Percentiles rank a stretch among this genome's conserved stretches.
These are phyloP conservation scores for Podiceps cristatus DNA, from an alignment of 2,113 vertebrate species.

Conservation along the genomic window DNA sequence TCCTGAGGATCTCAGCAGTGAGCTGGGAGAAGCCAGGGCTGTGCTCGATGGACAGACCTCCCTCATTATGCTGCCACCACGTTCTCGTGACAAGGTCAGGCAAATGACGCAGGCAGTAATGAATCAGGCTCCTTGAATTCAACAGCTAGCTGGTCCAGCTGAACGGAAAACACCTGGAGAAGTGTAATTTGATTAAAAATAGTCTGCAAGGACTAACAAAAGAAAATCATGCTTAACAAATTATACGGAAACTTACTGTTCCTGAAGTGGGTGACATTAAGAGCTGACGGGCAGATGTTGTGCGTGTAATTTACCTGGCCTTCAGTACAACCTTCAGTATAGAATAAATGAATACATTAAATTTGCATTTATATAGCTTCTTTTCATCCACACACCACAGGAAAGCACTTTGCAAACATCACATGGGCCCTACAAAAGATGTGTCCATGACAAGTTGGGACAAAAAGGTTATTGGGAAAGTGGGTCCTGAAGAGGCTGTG, in stretches of 20 bases:
- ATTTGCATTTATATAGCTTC: constrained; percentile 63
- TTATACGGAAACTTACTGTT: neutral
- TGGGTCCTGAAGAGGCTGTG: neutral
- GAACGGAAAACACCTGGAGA: neutral
- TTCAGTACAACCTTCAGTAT: constrained; percentile 39
- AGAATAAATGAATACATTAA: constrained; percentile 38
- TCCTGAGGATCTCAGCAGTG: neutral
- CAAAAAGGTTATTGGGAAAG: neutral
- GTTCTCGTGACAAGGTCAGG: neutral
- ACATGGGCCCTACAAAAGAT: neutral
- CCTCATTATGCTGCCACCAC: neutral
- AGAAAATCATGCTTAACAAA: neutral
- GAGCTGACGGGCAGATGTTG: neutral
- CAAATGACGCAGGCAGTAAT: neutral
- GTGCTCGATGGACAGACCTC: fast-evolving
- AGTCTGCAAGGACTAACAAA: neutral
- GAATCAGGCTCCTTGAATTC: neutral
- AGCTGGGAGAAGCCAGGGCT: neutral
- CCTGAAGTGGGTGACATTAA: neutral
- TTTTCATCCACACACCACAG: neutral
- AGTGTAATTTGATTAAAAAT: constrained; percentile 12
- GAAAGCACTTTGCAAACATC: neutral
- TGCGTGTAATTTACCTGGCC: constrained; percentile 55
- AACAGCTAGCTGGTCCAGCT: neutral
- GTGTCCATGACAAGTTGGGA: neutral